A percentile compares a stretch with the other conserved stretches of the same genome.
phyloP scores from a whole-genome alignment of 1,140 invertebrate genomes.

The Metopolophium dirhodum region DNA sequence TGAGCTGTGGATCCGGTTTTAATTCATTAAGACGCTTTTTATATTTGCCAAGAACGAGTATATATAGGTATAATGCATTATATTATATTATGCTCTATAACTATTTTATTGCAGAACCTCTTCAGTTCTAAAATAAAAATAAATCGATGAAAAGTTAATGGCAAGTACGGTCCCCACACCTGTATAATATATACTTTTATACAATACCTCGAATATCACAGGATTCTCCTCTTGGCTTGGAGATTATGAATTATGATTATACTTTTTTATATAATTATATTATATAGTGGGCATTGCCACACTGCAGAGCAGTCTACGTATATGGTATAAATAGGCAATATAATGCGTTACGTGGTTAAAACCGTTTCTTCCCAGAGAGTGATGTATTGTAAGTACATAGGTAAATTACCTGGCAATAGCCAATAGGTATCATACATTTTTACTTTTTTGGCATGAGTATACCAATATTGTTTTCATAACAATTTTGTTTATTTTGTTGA shows the following conservation, averaged over 20 bases:
- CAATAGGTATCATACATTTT: no score
- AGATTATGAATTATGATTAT: not conserved
- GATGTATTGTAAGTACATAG: no score
- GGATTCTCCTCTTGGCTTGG: not conserved
- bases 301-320: not conserved
- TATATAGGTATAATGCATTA: not conserved
- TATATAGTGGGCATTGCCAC: not conserved
- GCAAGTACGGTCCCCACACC: not conserved
- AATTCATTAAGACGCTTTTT: conserved; percentile 51
- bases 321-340: no score
- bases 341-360: no score
- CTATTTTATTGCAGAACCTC: conserved; percentile 8
- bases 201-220: not conserved
- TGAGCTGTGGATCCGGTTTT: conserved; percentile 30
- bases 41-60: not conserved
- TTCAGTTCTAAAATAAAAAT: conserved; percentile 23
- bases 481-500: no score
- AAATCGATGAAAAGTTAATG: conserved; percentile 26
- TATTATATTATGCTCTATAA: not conserved
- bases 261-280: not conserved
- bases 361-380: no score
- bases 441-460: no score
- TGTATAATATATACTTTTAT: not conserved
- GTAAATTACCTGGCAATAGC: no score
- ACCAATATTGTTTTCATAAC: no score